Evolutionary conservation across 2,113 vertebrate genomes (phyloP).

Genomic region (Aspiorhynchus laticeps): DNA sequence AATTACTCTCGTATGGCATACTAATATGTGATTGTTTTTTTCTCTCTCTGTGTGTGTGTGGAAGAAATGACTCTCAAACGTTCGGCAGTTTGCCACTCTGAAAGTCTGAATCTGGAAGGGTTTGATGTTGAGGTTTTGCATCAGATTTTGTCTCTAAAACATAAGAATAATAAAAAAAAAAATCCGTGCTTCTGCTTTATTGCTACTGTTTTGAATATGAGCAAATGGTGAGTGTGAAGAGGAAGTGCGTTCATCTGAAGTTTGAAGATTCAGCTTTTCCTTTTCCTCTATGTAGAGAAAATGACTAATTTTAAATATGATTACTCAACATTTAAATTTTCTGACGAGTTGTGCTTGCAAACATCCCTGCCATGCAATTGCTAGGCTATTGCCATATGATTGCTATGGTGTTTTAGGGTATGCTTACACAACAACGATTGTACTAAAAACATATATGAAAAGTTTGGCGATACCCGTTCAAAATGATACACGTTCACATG

Average conservation of each 20-base stretch:
- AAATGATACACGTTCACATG: background rate
- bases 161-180: background rate
- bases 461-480: no score
- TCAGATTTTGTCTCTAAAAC: background rate
- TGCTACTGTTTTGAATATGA: constrained; percentile 12
- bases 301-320: background rate
- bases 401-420: background rate
- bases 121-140: background rate
- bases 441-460: background rate
- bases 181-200: constrained; percentile 28
- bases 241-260: background rate
- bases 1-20: background rate
- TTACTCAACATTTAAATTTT: background rate
- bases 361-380: background rate
- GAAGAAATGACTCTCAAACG: background rate
- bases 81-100: background rate
- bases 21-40: background rate
- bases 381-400: background rate
- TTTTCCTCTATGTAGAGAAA: background rate
- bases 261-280: constrained; percentile 1
- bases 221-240: background rate
- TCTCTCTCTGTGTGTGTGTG: background rate
- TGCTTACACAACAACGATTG: background rate
- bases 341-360: background rate
- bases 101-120: background rate